A percentile compares a stretch with the other conserved stretches of the same genome.
Evolutionary conservation across 2,797 vertebrate species (phyloP).

Genomic region (Bryconaethiops microstoma): DNA sequence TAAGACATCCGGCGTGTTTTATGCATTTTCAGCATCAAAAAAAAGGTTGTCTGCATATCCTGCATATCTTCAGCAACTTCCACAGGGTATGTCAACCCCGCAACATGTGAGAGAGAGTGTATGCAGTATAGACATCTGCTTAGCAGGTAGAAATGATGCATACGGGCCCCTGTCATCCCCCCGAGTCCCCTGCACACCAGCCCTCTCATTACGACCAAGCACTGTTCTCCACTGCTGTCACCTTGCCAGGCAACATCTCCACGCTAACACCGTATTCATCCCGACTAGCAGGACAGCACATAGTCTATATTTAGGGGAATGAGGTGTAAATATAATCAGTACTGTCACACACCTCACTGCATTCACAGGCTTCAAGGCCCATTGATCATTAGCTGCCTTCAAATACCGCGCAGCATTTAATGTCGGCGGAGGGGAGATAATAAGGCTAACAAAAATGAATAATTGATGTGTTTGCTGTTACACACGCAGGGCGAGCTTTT

Average conservation of each 20-base stretch:
- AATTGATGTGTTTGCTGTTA: slow-evolving; percentile 69
- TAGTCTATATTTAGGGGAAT: slow-evolving; percentile 56
- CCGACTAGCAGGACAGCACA: slow-evolving; percentile 56
- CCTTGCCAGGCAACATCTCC: slow-evolving; percentile 53
- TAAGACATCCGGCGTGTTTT: neutral
- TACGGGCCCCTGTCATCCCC: slow-evolving; percentile 39
- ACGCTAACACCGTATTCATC: slow-evolving; percentile 57
- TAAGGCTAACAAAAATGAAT: slow-evolving; percentile 64
- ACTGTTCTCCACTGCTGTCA: slow-evolving; percentile 48
- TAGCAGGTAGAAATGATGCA: slow-evolving; percentile 51
- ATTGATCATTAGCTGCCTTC: slow-evolving; percentile 66
- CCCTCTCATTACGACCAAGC: slow-evolving; percentile 61
- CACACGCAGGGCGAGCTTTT: slow-evolving; percentile 54
- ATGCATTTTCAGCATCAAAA: slow-evolving; percentile 26
- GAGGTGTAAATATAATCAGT: slow-evolving; percentile 64
- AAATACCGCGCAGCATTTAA: slow-evolving; percentile 59
- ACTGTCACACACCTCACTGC: slow-evolving; percentile 59
- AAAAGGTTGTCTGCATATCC: slow-evolving; percentile 21
- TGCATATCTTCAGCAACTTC: neutral
- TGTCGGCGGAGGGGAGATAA: slow-evolving; percentile 58
- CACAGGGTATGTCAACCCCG: slow-evolving; percentile 5
- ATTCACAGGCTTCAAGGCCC: slow-evolving; percentile 58
- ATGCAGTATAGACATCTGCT: slow-evolving; percentile 41
- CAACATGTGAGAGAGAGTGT: slow-evolving; percentile 14
- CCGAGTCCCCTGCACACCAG: slow-evolving; percentile 39